phyloP scores from a whole-genome alignment of 1,140 invertebrate species.

The Aphaenogaster ashmeadi region DNA sequence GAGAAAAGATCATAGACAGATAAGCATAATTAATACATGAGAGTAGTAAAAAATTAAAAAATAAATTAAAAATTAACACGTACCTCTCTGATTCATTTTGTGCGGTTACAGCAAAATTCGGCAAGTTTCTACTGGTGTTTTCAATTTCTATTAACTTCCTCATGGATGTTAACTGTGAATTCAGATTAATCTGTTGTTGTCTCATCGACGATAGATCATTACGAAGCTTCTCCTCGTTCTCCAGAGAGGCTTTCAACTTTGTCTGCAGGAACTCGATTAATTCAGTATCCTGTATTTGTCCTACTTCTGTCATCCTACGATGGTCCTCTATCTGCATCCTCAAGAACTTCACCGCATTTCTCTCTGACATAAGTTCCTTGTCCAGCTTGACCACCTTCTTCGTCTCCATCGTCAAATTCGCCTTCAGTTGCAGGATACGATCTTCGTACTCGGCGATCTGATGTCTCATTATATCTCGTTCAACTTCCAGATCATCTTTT shows the following conservation, averaged over 20 bases:
- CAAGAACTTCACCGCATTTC: slow-evolving; percentile 75
- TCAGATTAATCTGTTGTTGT: slow-evolving; percentile 78
- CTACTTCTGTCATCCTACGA: slow-evolving; percentile 72
- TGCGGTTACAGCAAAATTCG: slow-evolving; percentile 49
- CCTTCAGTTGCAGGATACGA: slow-evolving; percentile 83
- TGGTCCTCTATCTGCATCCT: slow-evolving; percentile 80
- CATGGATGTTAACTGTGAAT: slow-evolving; percentile 76
- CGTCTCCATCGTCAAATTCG: slow-evolving; percentile 79
- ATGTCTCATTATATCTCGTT: slow-evolving; percentile 81
- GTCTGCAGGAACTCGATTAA: slow-evolving; percentile 80
- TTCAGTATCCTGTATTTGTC: slow-evolving; percentile 82
- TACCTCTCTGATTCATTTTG: slow-evolving; percentile 78
- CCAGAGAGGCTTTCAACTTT: slow-evolving; percentile 77
- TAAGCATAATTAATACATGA: neutral
- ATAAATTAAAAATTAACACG: slow-evolving; percentile 30
- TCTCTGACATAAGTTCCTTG: slow-evolving; percentile 81
- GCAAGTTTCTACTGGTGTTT: slow-evolving; percentile 44
- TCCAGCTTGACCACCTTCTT: slow-evolving; percentile 78
- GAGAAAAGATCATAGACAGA: neutral
- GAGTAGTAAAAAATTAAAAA: slow-evolving; percentile 15
- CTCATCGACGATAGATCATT: slow-evolving; percentile 73
- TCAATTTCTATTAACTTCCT: slow-evolving; percentile 74
- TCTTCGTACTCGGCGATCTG: slow-evolving; percentile 83
- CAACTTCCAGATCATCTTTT: slow-evolving; percentile 84
- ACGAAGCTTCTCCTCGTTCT: slow-evolving; percentile 77